Conservation (phyloP, 2,113 vertebrate genomes). For the Antigone vipio region DNA sequence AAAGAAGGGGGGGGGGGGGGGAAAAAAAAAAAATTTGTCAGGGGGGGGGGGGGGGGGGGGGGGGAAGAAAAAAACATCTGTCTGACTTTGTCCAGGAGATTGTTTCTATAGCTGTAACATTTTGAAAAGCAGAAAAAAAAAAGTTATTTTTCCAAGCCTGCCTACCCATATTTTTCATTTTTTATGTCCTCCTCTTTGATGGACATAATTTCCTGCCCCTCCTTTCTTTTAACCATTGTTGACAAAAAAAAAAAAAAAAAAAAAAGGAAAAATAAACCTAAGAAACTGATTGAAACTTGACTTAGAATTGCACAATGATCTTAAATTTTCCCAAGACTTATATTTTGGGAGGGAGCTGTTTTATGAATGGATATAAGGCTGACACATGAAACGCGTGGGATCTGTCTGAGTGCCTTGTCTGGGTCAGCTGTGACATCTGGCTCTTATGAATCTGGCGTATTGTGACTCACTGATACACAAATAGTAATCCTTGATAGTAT, state of each 20-base stretch:
- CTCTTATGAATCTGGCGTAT: slow-evolving; percentile 76
- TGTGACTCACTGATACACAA: slow-evolving; percentile 80
- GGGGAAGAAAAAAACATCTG: slow-evolving; percentile 53
- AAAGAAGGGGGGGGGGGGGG: neutral
- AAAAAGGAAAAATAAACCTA: slow-evolving; percentile 27
- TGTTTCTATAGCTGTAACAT: slow-evolving; percentile 70
- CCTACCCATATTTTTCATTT: slow-evolving; percentile 52
- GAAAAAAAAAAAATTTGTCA: slow-evolving; percentile 49
- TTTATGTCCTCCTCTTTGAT: slow-evolving; percentile 58
- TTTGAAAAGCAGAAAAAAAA: slow-evolving; percentile 45
- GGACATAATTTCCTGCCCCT: slow-evolving; percentile 62
- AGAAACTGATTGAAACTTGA: slow-evolving; percentile 57
- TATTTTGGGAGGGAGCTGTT: slow-evolving; percentile 75
- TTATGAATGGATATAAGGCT: slow-evolving; percentile 80
- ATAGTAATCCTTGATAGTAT: slow-evolving; percentile 77
- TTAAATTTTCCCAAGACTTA: slow-evolving; percentile 72
- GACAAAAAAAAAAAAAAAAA: neutral
- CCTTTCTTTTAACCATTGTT: slow-evolving; percentile 60
- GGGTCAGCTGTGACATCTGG: slow-evolving; percentile 83
- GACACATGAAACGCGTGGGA: slow-evolving; percentile 77
- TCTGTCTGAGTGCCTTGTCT: slow-evolving; percentile 75
- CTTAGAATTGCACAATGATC: slow-evolving; percentile 68
- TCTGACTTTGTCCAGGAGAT: slow-evolving; percentile 59
- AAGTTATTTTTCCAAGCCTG: slow-evolving; percentile 51
- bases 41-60: neutral